Base-by-base conservation (phyloP, 2,113 vertebrate genomes). In the Syngnathus scovelli region DNA sequence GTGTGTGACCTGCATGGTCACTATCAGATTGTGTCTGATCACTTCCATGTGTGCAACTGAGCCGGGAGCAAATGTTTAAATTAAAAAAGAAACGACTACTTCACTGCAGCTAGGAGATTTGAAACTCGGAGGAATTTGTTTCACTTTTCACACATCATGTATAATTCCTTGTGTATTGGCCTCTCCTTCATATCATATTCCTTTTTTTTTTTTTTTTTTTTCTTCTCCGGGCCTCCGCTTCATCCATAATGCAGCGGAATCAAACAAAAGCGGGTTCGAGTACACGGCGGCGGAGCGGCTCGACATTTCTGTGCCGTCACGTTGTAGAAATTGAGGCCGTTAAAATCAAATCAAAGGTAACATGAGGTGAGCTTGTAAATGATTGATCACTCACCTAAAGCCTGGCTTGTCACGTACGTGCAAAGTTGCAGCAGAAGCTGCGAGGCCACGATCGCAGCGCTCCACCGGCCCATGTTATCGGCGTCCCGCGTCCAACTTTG, bases 381-480 rank as follows among this genome's bases (percentile, higher is more conserved):
- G 0, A 33, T 12, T 52, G 61, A 49, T 33, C n/a, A 83, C 85
- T 87, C 67, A 89, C 89, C 88, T 60, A 91, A 82, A 72, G 81
- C 85, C 78, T 92, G 86, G 23, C 85, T 89, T 67, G 85, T 76
- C 52, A 86, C 77, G 7, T 80, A 78, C 9, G 74, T 76, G 79
- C 87, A 87, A 1, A 91, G 83, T 61, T 84, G 92, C 79, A 95
- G 83, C 33, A 92, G 82, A 70, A 94, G 86, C 80, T 90, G 91
- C 74, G 86, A 75, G 66, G 93, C 80, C 61, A 93, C 81, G 49
- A 89, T 51, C 61, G 87, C 10, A 55, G 78, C 80, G 49, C 74
- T 86, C 84, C 83, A 85, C 55, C 72, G n/a, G 56, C 77, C 78
- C 90, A 81, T 90, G 70, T 86, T 88, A 63, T 83, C 78, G 12